Evolutionary conservation across 2,888 invertebrate genomes (phyloP).

Genomic region (Eledone cirrhosa): DNA sequence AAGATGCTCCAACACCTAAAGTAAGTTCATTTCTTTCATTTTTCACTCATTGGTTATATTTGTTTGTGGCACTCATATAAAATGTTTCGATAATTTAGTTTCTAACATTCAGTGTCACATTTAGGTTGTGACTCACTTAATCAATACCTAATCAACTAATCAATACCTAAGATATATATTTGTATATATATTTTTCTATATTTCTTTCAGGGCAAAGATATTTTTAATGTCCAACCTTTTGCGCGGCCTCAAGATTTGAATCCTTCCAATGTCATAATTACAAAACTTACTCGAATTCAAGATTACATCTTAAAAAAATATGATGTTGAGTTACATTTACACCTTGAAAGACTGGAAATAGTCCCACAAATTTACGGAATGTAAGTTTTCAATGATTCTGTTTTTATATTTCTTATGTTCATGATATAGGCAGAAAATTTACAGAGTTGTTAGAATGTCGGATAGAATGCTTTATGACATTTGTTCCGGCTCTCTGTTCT

Average conservation of each 20-base stretch:
- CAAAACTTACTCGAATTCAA: conserved; percentile 68
- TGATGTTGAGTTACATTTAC: conserved; percentile 74
- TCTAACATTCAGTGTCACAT: too few species aligned
- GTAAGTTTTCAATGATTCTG: conserved; percentile 70
- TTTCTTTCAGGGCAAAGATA: conserved; percentile 36
- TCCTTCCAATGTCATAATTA: conserved; percentile 67
- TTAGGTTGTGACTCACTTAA: too few species aligned
- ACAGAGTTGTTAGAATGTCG: too few species aligned
- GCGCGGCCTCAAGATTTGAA: conserved; percentile 64
- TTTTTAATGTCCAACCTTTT: conserved; percentile 61
- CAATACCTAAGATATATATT: too few species aligned
- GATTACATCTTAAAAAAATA: conserved; percentile 75
- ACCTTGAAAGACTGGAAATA: conserved; percentile 78
- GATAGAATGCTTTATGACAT: too few species aligned
- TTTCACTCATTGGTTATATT: too few species aligned
- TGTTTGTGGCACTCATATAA: too few species aligned
- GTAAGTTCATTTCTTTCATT: conserved; percentile 29
- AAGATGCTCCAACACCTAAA: conserved; percentile 49
- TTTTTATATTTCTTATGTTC: too few species aligned
- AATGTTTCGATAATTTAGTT: too few species aligned
- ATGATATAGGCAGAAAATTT: too few species aligned
- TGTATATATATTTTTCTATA: neutral
- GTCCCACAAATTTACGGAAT: conserved; percentile 87
- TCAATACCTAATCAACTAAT: too few species aligned
- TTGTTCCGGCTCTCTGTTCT: too few species aligned